Conservation (phyloP, 2,797 vertebrate genomes). For the Falco concolor region DNA sequence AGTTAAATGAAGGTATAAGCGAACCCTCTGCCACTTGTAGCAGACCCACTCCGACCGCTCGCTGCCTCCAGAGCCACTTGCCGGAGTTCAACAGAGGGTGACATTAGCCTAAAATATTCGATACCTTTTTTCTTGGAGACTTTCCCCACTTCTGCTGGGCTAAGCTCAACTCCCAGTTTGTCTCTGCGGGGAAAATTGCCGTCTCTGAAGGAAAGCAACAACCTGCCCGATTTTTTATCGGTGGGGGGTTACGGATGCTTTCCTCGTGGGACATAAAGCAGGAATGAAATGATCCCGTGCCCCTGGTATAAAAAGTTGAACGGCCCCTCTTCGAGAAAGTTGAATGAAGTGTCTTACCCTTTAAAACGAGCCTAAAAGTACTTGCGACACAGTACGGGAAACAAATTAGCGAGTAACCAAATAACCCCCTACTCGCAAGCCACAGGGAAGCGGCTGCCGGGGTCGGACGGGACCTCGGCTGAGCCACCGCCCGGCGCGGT, state of each 20-base stretch:
- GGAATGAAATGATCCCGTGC: not conserved
- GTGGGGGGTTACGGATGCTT: not conserved
- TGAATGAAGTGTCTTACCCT: not conserved
- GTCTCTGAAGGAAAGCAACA: not conserved
- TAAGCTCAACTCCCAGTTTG: not conserved
- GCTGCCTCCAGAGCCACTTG: not conserved
- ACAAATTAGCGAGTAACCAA: not conserved
- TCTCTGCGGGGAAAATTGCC: not conserved
- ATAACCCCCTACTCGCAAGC: not conserved
- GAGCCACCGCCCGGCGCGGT: not conserved
- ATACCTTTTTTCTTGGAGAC: not conserved
- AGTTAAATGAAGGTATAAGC: not conserved
- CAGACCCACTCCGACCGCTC: not conserved
- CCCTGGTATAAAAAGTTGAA: not conserved
- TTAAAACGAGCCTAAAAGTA: not conserved
- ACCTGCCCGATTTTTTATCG: not conserved
- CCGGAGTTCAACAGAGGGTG: conserved; percentile 5
- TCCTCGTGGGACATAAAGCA: not conserved
- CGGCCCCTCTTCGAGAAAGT: not conserved
- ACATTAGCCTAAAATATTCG: not conserved
- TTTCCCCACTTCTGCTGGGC: not conserved
- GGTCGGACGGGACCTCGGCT: not conserved
- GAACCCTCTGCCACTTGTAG: not conserved
- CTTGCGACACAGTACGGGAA: not conserved
- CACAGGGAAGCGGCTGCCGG: not conserved